Conservation (phyloP, 2,113 vertebrate genomes). For the Esox niger region DNA sequence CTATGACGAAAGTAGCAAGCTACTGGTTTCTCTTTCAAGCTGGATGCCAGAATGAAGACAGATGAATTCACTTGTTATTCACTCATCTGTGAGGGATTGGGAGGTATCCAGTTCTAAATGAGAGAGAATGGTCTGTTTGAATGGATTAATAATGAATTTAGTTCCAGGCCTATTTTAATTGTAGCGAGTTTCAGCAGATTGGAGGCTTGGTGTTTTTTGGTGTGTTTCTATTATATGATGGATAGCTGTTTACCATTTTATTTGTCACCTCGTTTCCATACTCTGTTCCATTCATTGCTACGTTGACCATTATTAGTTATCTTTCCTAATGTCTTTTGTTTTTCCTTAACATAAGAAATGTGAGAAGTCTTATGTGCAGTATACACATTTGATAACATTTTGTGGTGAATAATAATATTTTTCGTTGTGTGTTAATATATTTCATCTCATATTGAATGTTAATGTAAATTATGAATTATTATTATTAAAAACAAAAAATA, state of each 20-base stretch:
- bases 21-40: too few species aligned
- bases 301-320: slow-evolving; percentile 50
- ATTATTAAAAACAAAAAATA: background rate
- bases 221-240: too few species aligned
- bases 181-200: slow-evolving; percentile 41
- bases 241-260: slow-evolving; percentile 59
- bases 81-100: slow-evolving; percentile 4
- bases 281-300: slow-evolving; percentile 38
- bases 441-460: slow-evolving; percentile 44
- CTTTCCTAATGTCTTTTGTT: background rate
- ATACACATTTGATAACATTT: background rate
- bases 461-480: background rate
- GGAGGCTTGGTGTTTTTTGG: slow-evolving; percentile 34
- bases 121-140: slow-evolving; percentile 23
- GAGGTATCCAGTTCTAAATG: slow-evolving; percentile 15
- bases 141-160: slow-evolving; percentile 46
- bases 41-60: background rate
- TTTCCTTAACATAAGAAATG: slow-evolving; percentile 32
- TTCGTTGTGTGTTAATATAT: slow-evolving; percentile 34
- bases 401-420: slow-evolving; percentile 36
- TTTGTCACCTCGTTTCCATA: slow-evolving; percentile 45
- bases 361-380: background rate
- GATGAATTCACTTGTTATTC: slow-evolving; percentile 9
- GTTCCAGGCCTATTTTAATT: slow-evolving; percentile 23
- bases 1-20: background rate